Conservation (phyloP, 2,113 vertebrate genomes). For the Nothobranchius furzeri region DNA sequence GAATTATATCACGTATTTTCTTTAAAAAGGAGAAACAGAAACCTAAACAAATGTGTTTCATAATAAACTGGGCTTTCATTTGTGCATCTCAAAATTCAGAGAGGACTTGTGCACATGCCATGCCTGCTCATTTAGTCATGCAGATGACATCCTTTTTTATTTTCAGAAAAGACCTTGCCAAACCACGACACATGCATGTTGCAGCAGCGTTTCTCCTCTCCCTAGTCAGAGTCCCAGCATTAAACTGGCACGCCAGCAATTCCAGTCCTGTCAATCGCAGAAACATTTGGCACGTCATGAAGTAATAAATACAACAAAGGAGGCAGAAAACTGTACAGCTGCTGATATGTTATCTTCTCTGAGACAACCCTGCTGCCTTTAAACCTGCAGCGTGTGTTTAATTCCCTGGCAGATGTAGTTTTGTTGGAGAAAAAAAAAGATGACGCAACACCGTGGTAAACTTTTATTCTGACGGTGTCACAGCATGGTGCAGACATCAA, state of each 20-base stretch:
- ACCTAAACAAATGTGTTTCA: too few species aligned
- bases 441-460: not conserved
- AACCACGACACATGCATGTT: not conserved
- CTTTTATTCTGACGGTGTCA: not conserved
- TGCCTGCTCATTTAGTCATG: not conserved
- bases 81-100: not conserved
- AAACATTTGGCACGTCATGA: slow-evolving; percentile 1
- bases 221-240: too few species aligned
- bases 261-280: not conserved
- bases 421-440: not conserved
- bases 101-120: not conserved
- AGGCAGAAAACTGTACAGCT: not conserved
- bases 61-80: too few species aligned
- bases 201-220: not conserved
- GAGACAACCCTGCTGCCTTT: not conserved
- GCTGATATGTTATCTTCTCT: not conserved
- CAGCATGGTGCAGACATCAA: not conserved
- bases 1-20: too few species aligned
- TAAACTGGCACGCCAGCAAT: not conserved
- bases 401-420: not conserved
- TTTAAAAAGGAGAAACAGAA: too few species aligned
- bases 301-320: slow-evolving; percentile 1
- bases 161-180: not conserved
- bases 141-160: not conserved
- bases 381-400: not conserved